Percentiles rank a stretch among this genome's conserved stretches.
These are phyloP conservation scores for Eupithecia subfuscata DNA, from an alignment of 2,888 invertebrate genomes.

Conservation along the genomic window DNA sequence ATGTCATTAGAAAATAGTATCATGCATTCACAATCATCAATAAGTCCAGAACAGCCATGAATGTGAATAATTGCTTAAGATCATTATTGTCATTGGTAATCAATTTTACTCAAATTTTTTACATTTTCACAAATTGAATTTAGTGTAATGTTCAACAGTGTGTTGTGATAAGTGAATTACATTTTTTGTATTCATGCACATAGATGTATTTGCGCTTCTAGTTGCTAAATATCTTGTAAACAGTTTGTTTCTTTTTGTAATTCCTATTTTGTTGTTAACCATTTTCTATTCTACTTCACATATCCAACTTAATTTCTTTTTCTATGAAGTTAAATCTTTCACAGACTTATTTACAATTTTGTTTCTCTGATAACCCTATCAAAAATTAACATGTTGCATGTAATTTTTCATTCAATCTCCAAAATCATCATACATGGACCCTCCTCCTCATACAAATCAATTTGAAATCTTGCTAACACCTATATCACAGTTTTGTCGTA, in stretches of 20 bases:
- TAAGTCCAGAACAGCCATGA: not conserved
- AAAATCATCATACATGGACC: constrained; percentile 41
- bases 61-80: constrained; percentile 24
- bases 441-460: constrained; percentile 62
- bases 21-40: constrained; percentile 17
- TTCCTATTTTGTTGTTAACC: not conserved
- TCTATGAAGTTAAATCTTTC: not conserved
- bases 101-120: constrained; percentile 19
- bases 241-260: constrained; percentile 11
- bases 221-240: constrained; percentile 18
- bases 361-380: not conserved
- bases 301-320: not conserved
- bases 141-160: constrained; percentile 28
- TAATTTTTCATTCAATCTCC: constrained; percentile 32
- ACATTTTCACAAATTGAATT: constrained; percentile 21
- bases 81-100: constrained; percentile 25
- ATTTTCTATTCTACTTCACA: not conserved
- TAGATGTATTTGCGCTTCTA: constrained; percentile 24
- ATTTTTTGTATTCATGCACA: constrained; percentile 27
- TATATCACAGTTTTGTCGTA: constrained; percentile 67
- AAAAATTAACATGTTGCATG: not conserved
- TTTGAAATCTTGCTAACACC: constrained; percentile 51
- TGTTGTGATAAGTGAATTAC: constrained; percentile 30
- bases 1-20: constrained; percentile 14
- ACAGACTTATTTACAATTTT: not conserved